Conservation (phyloP, 2,888 invertebrate species). For the Laothoe populi region DNA sequence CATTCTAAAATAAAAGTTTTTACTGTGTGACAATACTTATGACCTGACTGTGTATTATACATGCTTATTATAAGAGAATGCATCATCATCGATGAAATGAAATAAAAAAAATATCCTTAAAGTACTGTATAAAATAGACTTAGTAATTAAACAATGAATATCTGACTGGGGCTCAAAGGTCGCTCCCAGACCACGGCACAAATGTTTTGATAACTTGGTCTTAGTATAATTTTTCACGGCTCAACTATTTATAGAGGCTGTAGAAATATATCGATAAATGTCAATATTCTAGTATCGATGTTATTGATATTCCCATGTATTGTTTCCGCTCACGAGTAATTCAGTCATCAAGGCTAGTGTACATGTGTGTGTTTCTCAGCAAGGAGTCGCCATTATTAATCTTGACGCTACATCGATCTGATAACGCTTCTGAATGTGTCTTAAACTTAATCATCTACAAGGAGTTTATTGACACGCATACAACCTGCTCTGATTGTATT, state of each 20-base stretch:
- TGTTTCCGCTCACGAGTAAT: not conserved
- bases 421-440: constrained; percentile 7
- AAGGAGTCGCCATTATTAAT: not conserved
- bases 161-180: no score
- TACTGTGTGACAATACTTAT: no score
- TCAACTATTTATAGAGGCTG: not conserved
- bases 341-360: not conserved
- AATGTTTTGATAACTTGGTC: no score
- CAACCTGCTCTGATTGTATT: constrained; percentile 6
- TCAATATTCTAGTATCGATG: not conserved
- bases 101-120: no score
- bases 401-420: constrained; percentile 4
- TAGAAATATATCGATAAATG: not conserved
- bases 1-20: no score
- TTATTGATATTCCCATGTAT: not conserved
- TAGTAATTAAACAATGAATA: no score
- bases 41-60: no score
- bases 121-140: no score
- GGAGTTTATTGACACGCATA: constrained; percentile 5
- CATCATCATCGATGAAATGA: no score
- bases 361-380: not conserved
- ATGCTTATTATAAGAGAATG: no score
- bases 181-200: no score
- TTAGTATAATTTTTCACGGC: no score
- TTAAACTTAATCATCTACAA: constrained; percentile 19